Evolutionary conservation across 2,888 invertebrate genomes (phyloP).

Genomic region (Masnerella sp.): DNA sequence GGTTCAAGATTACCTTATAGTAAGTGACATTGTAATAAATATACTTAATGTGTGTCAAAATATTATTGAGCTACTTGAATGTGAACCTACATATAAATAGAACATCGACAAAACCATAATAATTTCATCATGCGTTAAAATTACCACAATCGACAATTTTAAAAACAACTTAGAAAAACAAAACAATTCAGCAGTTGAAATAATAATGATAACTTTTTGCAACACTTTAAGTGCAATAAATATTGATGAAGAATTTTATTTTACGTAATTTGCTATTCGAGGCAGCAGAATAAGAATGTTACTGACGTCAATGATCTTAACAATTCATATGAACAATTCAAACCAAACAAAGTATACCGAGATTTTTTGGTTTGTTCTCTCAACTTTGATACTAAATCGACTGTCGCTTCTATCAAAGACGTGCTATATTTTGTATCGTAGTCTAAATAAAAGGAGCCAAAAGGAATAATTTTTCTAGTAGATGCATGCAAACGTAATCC

Average conservation of each 20-base stretch:
- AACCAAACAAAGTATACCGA: conserved; percentile 24
- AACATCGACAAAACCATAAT: not conserved
- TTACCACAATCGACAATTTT: conserved; percentile 14
- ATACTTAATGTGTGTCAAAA: not conserved
- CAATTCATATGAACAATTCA: conserved; percentile 19
- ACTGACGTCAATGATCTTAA: conserved; percentile 50
- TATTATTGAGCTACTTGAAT: too few species aligned
- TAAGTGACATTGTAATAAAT: conserved; percentile 7
- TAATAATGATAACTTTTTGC: conserved; percentile 28
- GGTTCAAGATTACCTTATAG: too few species aligned
- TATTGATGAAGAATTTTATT: conserved; percentile 42
- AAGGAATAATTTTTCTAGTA: conserved; percentile 10
- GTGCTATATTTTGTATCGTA: conserved; percentile 36
- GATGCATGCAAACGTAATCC: conserved; percentile 19
- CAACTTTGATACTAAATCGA: conserved; percentile 29
- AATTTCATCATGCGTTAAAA: conserved; percentile 19
- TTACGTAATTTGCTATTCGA: conserved; percentile 37
- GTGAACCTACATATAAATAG: conserved; percentile 9
- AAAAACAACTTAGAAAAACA: conserved; percentile 24
- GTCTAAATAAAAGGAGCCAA: not conserved
- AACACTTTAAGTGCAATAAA: conserved; percentile 21
- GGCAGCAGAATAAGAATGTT: conserved; percentile 7
- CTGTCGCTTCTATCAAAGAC: conserved; percentile 21
- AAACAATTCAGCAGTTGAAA: conserved; percentile 14
- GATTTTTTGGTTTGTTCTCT: conserved; percentile 10